Evolutionary conservation across 2,113 vertebrate genomes (phyloP).

Genomic region (Sardina pilchardus): DNA sequence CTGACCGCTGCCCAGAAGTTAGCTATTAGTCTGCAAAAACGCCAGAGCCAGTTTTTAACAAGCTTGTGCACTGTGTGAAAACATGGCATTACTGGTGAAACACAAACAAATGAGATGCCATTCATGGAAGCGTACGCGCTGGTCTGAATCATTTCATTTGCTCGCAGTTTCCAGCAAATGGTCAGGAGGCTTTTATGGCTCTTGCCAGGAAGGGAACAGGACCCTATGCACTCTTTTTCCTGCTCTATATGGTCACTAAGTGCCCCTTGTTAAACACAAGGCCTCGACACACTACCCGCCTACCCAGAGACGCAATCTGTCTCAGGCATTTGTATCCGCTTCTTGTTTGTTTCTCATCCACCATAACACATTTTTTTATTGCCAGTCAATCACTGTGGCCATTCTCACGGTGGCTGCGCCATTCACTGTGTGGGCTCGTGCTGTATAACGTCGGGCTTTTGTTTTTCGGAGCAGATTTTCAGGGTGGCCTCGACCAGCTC

Average conservation of each 20-base stretch:
- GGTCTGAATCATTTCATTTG: not conserved
- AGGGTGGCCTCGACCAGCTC: not conserved
- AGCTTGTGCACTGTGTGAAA: not conserved
- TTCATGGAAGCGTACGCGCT: not conserved
- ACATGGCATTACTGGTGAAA: not conserved
- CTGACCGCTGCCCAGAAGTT: not conserved
- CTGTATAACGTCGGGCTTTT: not conserved
- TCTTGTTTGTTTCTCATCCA: not conserved
- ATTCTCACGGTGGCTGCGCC: not conserved
- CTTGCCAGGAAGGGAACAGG: not conserved
- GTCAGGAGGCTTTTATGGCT: not conserved
- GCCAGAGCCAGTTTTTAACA: not conserved
- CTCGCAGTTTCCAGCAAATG: not conserved
- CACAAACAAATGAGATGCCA: not conserved
- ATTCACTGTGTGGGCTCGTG: not conserved
- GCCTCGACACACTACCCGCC: not conserved
- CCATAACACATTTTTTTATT: not conserved
- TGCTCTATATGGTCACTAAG: not conserved
- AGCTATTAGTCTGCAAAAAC: conserved; percentile 4
- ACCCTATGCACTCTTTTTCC: not conserved
- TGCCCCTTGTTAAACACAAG: not conserved
- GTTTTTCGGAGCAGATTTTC: not conserved
- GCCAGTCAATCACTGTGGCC: not conserved
- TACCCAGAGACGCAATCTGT: not conserved
- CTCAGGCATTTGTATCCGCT: not conserved